Conservation (phyloP, 2,888 invertebrate genomes). For the Platerodrilus igneus region DNA sequence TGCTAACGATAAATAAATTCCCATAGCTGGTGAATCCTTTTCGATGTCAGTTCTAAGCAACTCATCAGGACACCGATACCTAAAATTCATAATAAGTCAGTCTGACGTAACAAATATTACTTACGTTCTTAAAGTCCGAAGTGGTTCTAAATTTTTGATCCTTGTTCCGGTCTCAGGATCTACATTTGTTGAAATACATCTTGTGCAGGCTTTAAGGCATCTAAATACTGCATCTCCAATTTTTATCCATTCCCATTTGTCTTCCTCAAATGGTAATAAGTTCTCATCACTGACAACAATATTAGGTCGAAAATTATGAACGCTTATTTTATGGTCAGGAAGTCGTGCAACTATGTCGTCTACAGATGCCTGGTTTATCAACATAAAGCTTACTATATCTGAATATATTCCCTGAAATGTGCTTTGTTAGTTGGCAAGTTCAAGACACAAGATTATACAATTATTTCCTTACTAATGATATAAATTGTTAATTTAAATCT, state of each 20-base stretch:
- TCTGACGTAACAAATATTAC: too few species aligned
- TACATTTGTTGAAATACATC: constrained; percentile 49
- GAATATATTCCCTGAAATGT: constrained; percentile 6
- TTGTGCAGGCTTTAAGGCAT: constrained; percentile 53
- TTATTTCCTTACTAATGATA: too few species aligned
- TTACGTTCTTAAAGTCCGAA: constrained; percentile 10
- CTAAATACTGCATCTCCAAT: constrained; percentile 52
- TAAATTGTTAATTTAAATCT: too few species aligned
- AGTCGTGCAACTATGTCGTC: constrained; percentile 5
- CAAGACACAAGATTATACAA: too few species aligned
- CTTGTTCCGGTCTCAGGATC: constrained; percentile 50
- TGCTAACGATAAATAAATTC: too few species aligned
- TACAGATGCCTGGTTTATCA: constrained; percentile 1
- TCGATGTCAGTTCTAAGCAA: too few species aligned
- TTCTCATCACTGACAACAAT: constrained; percentile 3
- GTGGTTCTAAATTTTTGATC: constrained; percentile 34
- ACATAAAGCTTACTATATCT: background rate
- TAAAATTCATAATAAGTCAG: too few species aligned
- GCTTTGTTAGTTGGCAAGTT: too few species aligned
- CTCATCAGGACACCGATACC: too few species aligned
- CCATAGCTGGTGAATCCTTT: too few species aligned
- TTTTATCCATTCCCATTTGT: constrained; percentile 55
- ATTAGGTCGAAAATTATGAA: constrained; percentile 13
- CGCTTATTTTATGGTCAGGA: constrained; percentile 1
- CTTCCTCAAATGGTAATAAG: constrained; percentile 48